phyloP scores from a whole-genome alignment of 1,140 invertebrate genomes.

The Diploscapter pachys region DNA sequence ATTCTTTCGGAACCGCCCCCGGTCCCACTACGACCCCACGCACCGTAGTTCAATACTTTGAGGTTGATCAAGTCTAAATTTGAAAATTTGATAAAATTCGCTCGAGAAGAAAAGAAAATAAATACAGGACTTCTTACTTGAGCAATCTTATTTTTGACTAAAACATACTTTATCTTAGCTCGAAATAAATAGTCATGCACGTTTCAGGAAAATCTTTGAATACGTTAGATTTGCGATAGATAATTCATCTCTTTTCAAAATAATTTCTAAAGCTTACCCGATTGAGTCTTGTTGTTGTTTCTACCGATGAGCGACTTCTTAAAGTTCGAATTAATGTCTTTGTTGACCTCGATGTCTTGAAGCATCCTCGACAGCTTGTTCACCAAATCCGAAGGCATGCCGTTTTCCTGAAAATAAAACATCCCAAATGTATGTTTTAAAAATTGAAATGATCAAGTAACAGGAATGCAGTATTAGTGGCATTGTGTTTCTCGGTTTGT shows the following conservation, averaged over 20 bases:
- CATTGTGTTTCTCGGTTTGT: not conserved
- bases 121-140: too few relatives aligned
- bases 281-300: conserved; percentile 43
- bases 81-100: not conserved
- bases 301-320: conserved; percentile 58
- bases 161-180: too few relatives aligned
- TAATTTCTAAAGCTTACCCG: conserved; percentile 17
- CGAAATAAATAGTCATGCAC: not conserved
- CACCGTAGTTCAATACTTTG: conserved; percentile 93
- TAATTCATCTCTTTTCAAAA: not conserved
- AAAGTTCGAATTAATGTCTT: conserved; percentile 77
- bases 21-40: conserved; percentile 82
- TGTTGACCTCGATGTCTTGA: conserved; percentile 97
- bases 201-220: not conserved
- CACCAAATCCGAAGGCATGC: conserved; percentile 99
- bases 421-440: conserved; percentile 7
- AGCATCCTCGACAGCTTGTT: conserved; percentile 87
- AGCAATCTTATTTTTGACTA: too few relatives aligned
- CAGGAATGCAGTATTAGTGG: not conserved
- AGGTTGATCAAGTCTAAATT: conserved; percentile 65
- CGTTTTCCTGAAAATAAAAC: conserved; percentile 68
- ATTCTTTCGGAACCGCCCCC: conserved; percentile 6
- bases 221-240: not conserved
- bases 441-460: not conserved
- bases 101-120: too few relatives aligned